Percentiles rank a stretch among this genome's conserved stretches.
phyloP scores from a whole-genome alignment of 2,113 vertebrate species.

The human region DNA sequence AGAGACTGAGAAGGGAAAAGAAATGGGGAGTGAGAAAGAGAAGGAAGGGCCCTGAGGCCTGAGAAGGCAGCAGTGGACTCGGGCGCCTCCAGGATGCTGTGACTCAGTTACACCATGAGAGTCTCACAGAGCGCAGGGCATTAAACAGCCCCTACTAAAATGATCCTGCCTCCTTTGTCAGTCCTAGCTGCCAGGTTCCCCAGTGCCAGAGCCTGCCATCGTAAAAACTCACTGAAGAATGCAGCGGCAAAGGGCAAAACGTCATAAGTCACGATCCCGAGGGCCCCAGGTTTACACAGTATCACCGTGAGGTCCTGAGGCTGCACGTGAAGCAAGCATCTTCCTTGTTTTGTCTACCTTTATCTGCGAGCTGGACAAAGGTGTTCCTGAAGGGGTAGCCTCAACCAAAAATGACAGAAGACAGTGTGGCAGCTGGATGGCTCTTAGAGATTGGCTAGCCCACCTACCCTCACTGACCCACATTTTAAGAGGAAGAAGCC shows the following conservation, averaged over 20 bases:
- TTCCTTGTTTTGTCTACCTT: not conserved
- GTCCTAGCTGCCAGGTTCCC: not conserved
- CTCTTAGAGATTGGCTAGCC: not conserved
- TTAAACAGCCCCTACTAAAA: not conserved
- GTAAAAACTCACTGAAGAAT: not conserved
- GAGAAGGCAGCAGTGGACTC: not conserved
- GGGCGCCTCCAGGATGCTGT: accelerated
- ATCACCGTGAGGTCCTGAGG: not conserved
- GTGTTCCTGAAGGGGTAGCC: not conserved
- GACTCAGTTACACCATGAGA: no score
- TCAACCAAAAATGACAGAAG: no score
- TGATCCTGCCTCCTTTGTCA: not conserved
- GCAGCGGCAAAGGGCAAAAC: not conserved
- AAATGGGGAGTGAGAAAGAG: not conserved
- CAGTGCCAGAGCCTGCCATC: no score
- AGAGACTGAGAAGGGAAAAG: not conserved
- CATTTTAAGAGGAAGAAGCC: not conserved
- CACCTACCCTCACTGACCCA: accelerated
- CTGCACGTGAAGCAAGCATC: not conserved
- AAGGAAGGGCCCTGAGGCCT: not conserved
- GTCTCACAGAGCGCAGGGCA: no score
- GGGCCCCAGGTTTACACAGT: accelerated
- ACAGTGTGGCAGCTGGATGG: not conserved
- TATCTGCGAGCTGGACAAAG: not conserved
- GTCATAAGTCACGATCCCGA: not conserved